These are phyloP conservation scores for Channallabes apus DNA, from an alignment of 2,797 vertebrate species.

Conservation along the genomic window DNA sequence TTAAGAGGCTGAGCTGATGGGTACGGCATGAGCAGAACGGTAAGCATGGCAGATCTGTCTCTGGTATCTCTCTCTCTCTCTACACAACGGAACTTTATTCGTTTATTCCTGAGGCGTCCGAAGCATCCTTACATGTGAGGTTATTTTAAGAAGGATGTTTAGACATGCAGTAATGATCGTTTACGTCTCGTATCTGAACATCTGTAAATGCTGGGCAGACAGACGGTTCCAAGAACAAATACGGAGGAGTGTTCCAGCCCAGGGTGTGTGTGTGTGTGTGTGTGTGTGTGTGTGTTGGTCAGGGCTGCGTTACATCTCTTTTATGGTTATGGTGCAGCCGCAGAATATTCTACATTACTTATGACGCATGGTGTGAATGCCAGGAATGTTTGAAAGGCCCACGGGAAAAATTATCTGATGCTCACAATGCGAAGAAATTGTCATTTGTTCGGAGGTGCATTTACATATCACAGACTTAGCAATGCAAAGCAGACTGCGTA, in stretches of 20 bases:
- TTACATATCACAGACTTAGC: background rate
- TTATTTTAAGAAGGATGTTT: slow-evolving; percentile 34
- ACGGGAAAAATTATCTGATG: background rate
- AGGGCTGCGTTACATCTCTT: background rate
- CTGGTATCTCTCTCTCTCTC: background rate
- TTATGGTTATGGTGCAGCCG: background rate
- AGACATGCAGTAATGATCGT: slow-evolving; percentile 27
- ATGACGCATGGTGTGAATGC: background rate
- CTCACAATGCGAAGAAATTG: background rate
- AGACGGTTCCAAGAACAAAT: slow-evolving; percentile 24
- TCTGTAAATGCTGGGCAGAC: slow-evolving; percentile 19
- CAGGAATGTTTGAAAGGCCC: background rate
- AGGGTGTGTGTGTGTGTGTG: no score
- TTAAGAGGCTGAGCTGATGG: background rate
- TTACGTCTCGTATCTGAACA: slow-evolving; percentile 30
- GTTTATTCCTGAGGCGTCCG: background rate
- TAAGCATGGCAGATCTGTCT: background rate
- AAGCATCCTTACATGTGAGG: background rate
- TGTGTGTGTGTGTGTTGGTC: background rate
- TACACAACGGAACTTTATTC: slow-evolving; percentile 21
- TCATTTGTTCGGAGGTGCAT: background rate
- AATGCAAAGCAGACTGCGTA: background rate
- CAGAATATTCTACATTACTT: background rate
- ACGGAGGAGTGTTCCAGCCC: background rate
- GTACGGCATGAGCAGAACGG: background rate